phyloP scores from a whole-genome alignment of 2,888 invertebrate species.

The Empis stercorea region DNA sequence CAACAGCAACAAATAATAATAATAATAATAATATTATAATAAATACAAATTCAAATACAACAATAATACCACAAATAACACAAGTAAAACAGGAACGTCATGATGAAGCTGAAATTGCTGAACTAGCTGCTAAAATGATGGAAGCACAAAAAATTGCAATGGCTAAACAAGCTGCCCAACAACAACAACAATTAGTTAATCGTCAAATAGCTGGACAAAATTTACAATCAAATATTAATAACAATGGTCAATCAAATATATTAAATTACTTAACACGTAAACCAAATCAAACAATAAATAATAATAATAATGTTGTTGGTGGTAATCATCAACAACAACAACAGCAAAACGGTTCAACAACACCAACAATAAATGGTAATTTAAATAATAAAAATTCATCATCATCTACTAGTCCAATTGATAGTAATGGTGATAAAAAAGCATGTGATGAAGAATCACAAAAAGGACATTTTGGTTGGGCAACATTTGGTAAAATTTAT shows the following conservation, averaged over 20 bases:
- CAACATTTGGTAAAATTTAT: slow-evolving; percentile 67
- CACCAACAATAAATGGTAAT: slow-evolving; percentile 12
- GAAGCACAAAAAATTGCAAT: slow-evolving; percentile 64
- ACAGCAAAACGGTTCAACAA: slow-evolving; percentile 4
- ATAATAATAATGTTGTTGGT: not conserved
- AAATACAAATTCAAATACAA: too few species aligned
- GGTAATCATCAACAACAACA: too few species aligned
- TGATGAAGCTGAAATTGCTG: slow-evolving; percentile 78
- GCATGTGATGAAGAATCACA: slow-evolving; percentile 58
- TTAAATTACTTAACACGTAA: slow-evolving; percentile 47
- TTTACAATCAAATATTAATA: not conserved
- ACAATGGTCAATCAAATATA: slow-evolving; percentile 43
- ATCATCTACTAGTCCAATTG: slow-evolving; percentile 19
- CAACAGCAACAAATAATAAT: not conserved
- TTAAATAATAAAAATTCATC: slow-evolving; percentile 1
- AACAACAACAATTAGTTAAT: slow-evolving; percentile 10
- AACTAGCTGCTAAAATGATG: slow-evolving; percentile 75
- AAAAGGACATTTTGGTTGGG: slow-evolving; percentile 83
- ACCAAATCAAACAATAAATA: slow-evolving; percentile 17
- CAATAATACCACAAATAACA: slow-evolving; percentile 3
- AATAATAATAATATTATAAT: too few species aligned
- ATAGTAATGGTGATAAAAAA: slow-evolving; percentile 28
- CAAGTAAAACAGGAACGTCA: slow-evolving; percentile 34
- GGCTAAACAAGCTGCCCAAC: slow-evolving; percentile 28
- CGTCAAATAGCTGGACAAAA: not conserved